A percentile compares a stretch with the other conserved stretches of the same genome.
These are phyloP conservation scores for Clamator glandarius DNA, from an alignment of 2,797 vertebrate genomes.

Conservation along the genomic window DNA sequence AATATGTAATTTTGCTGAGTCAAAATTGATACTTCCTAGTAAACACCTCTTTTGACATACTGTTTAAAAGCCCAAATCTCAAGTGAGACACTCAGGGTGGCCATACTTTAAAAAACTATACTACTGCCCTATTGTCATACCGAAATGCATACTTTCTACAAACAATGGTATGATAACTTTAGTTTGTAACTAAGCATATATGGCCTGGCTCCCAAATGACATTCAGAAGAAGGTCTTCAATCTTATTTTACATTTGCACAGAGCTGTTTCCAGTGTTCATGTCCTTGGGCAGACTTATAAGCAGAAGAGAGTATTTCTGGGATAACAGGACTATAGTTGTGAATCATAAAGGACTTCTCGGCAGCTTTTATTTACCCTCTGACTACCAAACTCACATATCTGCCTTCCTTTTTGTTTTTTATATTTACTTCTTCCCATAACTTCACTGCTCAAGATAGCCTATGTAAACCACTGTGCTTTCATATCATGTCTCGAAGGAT, in stretches of 20 bases:
- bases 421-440: background rate
- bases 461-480: background rate
- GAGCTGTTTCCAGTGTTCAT: background rate
- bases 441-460: background rate
- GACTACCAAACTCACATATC: background rate
- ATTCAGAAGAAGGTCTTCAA: background rate
- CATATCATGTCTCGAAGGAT: rapidly evolving
- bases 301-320: background rate
- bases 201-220: background rate
- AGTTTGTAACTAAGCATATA: background rate
- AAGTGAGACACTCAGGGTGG: background rate
- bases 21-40: background rate
- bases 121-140: background rate
- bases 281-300: background rate
- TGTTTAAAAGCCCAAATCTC: background rate
- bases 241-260: background rate
- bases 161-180: background rate
- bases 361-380: rapidly evolving
- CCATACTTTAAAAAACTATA: background rate
- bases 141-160: background rate
- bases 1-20: background rate
- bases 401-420: background rate
- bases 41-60: background rate
- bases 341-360: background rate
- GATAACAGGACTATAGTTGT: background rate